These are phyloP conservation scores for Dryadula phaetusa DNA, from an alignment of 2,888 invertebrate species.

Conservation along the genomic window DNA sequence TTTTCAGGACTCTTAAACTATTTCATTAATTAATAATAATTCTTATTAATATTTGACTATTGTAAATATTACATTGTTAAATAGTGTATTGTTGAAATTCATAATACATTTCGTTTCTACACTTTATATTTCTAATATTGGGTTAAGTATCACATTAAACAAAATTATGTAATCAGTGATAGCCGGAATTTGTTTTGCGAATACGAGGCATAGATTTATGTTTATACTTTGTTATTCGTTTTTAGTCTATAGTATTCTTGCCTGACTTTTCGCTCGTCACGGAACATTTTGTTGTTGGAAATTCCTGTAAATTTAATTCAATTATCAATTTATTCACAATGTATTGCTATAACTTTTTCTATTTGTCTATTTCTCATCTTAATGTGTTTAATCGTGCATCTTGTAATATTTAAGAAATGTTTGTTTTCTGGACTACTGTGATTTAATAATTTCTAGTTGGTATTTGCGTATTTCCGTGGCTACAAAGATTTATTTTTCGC, in stretches of 20 bases:
- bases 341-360: conserved; percentile 58
- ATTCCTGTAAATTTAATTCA: conserved; percentile 79
- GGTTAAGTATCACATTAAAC: neutral
- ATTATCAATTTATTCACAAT: conserved; percentile 68
- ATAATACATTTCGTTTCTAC: too few species aligned
- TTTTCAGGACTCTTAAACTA: too few species aligned
- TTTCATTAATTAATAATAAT: too few species aligned
- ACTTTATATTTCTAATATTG: neutral
- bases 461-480: conserved; percentile 60
- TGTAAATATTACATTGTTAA: too few species aligned
- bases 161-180: neutral
- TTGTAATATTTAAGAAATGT: conserved; percentile 64
- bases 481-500: conserved; percentile 56
- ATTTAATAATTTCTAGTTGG: conserved; percentile 60
- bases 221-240: conserved; percentile 21
- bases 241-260: conserved; percentile 41
- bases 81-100: too few species aligned
- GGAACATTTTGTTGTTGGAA: conserved; percentile 76
- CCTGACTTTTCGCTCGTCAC: conserved; percentile 82
- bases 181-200: neutral
- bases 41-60: too few species aligned
- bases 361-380: conserved; percentile 51
- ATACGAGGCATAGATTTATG: neutral
- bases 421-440: conserved; percentile 69
- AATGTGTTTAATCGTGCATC: conserved; percentile 50